A percentile compares a stretch with the other conserved stretches of the same genome.
phyloP scores from a whole-genome alignment of 1,140 invertebrate genomes.

The Atta colombica region DNA sequence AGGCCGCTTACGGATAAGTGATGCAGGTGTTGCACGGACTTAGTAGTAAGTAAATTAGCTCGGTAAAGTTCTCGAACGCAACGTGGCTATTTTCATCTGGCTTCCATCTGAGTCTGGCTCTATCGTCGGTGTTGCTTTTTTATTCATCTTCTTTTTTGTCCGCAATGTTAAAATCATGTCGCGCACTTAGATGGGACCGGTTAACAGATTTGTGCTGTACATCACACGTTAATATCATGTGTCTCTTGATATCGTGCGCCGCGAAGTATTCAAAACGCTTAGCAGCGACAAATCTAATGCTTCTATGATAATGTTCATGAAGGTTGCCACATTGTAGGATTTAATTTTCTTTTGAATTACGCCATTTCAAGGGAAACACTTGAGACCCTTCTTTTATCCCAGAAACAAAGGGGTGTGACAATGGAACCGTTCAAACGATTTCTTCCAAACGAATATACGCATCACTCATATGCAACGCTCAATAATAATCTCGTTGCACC shows the following conservation, averaged over 20 bases:
- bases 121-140: neutral
- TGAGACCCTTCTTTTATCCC: constrained; percentile 42
- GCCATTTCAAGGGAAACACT: constrained; percentile 34
- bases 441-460: constrained; percentile 41
- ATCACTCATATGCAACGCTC: constrained; percentile 32
- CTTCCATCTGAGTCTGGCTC: constrained; percentile 24
- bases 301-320: neutral
- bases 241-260: neutral
- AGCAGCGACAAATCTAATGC: neutral
- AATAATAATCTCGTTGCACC: constrained; percentile 72
- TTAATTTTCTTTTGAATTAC: constrained; percentile 42
- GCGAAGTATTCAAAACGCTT: neutral
- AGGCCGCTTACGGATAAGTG: constrained; percentile 61
- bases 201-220: constrained; percentile 6
- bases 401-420: constrained; percentile 61
- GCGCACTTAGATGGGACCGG: neutral
- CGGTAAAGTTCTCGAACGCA: constrained; percentile 29
- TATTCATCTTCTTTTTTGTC: neutral
- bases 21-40: constrained; percentile 64
- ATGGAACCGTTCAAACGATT: constrained; percentile 66
- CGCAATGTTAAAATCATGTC: constrained; percentile 32
- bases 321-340: neutral
- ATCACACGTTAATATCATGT: constrained; percentile 16
- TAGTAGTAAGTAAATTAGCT: constrained; percentile 60
- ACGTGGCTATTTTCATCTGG: constrained; percentile 46